phyloP scores from a whole-genome alignment of 2,797 vertebrate species.

The Chloroceryle inda region DNA sequence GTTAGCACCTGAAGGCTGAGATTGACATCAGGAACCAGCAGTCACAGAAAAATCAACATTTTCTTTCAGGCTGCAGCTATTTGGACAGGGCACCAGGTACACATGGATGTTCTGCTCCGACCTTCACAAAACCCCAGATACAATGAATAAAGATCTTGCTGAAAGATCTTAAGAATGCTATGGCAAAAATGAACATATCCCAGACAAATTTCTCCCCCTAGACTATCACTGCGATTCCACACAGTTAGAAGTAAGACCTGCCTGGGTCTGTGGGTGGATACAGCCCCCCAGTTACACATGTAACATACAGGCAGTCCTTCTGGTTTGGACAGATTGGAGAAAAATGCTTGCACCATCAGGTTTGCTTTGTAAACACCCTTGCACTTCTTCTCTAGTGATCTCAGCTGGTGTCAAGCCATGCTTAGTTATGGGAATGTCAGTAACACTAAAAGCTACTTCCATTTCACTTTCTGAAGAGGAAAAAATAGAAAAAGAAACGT shows the following conservation, averaged over 20 bases:
- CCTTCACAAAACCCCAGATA: neutral
- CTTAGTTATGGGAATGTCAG: neutral
- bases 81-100: neutral
- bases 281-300: neutral
- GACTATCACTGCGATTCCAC: neutral
- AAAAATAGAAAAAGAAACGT: neutral
- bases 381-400: neutral
- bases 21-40: neutral
- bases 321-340: neutral
- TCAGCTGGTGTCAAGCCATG: neutral
- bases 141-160: neutral
- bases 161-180: neutral
- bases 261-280: rapidly evolving
- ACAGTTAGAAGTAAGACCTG: neutral
- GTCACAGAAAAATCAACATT: neutral
- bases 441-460: neutral
- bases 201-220: neutral
- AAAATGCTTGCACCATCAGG: neutral
- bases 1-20: neutral
- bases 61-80: neutral
- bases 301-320: neutral
- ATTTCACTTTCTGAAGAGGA: neutral
- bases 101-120: rapidly evolving
- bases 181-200: neutral
- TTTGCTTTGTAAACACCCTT: neutral